These are phyloP conservation scores for Luidia sarsii DNA, from an alignment of 53 echinoderm and acorn worm genomes.

Conservation along the genomic window DNA sequence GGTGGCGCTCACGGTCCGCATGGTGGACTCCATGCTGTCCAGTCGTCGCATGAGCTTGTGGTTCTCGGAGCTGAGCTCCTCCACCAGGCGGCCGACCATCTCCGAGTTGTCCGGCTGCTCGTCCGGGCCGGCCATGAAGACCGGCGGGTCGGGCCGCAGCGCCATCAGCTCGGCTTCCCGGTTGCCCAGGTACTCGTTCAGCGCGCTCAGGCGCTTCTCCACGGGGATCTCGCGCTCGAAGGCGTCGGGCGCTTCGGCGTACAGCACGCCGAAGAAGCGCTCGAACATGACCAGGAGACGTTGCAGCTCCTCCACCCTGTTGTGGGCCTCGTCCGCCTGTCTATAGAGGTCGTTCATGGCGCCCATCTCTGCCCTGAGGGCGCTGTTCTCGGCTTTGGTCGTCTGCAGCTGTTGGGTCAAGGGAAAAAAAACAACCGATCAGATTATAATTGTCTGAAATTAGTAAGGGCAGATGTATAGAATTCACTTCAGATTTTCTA, in stretches of 20 bases:
- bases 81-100: conserved; percentile 47
- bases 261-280: conserved; percentile 86
- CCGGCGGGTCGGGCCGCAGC: conserved; percentile 63
- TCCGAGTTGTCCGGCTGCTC: conserved; percentile 60
- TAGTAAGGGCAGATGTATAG: too few species aligned
- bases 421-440: too few species aligned
- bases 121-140: conserved; percentile 22
- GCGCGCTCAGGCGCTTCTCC: conserved; percentile 50
- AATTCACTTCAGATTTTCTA: too few species aligned
- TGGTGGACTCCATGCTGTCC: conserved; percentile 28
- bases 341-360: neutral
- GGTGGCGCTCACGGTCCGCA: neutral
- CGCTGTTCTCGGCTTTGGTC: neutral
- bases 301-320: conserved; percentile 52
- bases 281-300: conserved; percentile 78
- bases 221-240: conserved; percentile 56
- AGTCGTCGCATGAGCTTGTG: conserved; percentile 30
- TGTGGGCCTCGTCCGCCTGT: conserved; percentile 2
- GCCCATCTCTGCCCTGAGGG: neutral
- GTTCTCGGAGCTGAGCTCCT: conserved; percentile 64
- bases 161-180: conserved; percentile 73
- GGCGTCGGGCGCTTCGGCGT: conserved; percentile 73
- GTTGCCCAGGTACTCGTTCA: conserved; percentile 86
- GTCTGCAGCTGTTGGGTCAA: neutral
- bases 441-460: too few species aligned